Conservation (phyloP, 2,113 vertebrate genomes). For the Tyto alba region DNA sequence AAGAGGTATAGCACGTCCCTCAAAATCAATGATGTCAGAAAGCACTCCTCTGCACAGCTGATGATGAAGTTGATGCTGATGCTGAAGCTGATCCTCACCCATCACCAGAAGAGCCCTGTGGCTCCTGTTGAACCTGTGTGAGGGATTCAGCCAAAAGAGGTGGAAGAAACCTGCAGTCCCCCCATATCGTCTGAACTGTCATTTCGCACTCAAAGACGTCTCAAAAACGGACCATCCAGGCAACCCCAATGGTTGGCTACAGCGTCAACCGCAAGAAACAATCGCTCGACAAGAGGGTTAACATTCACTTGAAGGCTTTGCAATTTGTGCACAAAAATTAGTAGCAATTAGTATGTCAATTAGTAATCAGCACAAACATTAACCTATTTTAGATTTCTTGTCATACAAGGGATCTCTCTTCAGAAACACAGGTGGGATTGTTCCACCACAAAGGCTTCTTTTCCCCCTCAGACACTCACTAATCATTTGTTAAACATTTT, state of each 20-base stretch:
- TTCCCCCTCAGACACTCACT: neutral
- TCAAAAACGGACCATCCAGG: neutral
- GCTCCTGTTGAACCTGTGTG: rapidly evolving
- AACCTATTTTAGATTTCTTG: neutral
- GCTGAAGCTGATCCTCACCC: neutral
- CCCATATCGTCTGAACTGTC: neutral
- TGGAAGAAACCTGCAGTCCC: neutral
- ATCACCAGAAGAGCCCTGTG: neutral
- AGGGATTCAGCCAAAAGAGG: neutral
- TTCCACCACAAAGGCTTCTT: neutral
- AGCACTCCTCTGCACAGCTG: neutral
- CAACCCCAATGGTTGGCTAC: too few species aligned
- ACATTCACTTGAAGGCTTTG: neutral
- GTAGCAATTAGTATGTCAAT: neutral
- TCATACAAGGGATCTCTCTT: neutral
- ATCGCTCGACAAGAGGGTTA: neutral
- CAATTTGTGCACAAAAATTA: neutral
- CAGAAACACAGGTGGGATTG: neutral
- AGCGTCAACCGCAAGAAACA: neutral
- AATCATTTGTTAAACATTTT: neutral
- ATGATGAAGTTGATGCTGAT: neutral
- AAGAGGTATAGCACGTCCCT: rapidly evolving
- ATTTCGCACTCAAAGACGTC: neutral
- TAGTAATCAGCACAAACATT: neutral
- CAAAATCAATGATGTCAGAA: rapidly evolving